Evolutionary conservation across 1,140 invertebrate genomes (phyloP), one percentile per base, ranked within the genome.

Genomic region (Augochlora pura): DNA sequence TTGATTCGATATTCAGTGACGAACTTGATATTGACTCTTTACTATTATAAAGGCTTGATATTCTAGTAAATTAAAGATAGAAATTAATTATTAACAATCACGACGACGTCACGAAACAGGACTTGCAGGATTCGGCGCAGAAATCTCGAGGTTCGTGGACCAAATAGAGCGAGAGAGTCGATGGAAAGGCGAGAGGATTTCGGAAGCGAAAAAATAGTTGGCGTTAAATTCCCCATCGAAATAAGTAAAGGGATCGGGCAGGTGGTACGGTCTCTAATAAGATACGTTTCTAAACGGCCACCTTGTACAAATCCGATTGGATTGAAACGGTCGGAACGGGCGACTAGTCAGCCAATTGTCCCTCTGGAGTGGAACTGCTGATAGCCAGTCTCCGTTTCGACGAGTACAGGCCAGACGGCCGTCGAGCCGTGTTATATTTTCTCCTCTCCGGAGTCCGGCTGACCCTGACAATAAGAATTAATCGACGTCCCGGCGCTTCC

Each of bases 401-500:
- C 80, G 67, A 80, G 67, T 66, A 81, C 70, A 70, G 82, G 25
- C 66, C 74, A 65, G 67, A 79, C 66, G 70, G 42, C 62, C 82
- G 27, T 52, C 62, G 32, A 25, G 42, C 62, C 67, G 67, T 85
- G 72, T 85, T 86, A 85, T 85, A 86, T 86, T 85, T 86, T 79
- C 70, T 59, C n/a, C 21, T 52, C 49, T 75, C 32, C 39, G 49
- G 49, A 42, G 49, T 32, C 74, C 54, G 73, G 27, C 84, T 87
- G 82, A 88, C 76, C 82, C 78, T 86, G 87, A 86, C 84, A 85
- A 88, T 87, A 88, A 87, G 82, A 88, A 87, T 88, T 87, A 88
- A 88, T 88, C 82, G 86, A 87, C 66, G 80, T 80, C 82, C 86
- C 71, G 81, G 81, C 81, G 79, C 78, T 80, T 81, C 73, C 59